Percentiles rank a stretch among this genome's conserved stretches.
Conservation (phyloP, 2,888 invertebrate genomes). For the Drosophila stalkeri region DNA sequence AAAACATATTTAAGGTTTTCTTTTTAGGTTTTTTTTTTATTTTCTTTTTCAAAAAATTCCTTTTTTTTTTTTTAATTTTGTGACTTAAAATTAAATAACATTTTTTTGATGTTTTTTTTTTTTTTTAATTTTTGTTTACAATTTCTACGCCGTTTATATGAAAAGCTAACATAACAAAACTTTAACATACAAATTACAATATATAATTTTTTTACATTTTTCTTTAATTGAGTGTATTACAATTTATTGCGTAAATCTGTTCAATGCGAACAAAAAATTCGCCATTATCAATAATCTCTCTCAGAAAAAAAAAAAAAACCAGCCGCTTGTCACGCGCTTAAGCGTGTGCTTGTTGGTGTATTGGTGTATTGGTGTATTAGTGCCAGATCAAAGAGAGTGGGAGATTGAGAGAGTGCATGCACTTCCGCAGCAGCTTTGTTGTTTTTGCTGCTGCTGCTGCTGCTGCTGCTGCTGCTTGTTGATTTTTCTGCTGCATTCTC, state of each 20-base stretch:
- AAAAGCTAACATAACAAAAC: constrained; percentile 80
- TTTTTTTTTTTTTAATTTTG: constrained; percentile 55
- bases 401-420: constrained; percentile 27
- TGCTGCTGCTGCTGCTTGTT: constrained; percentile 36
- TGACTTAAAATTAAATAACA: constrained; percentile 67
- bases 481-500: constrained; percentile 48
- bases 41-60: constrained; percentile 53
- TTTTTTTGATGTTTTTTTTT: constrained; percentile 39
- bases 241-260: constrained; percentile 43
- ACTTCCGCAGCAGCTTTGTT: constrained; percentile 68
- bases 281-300: constrained; percentile 58
- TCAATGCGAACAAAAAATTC: constrained; percentile 40
- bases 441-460: constrained; percentile 30
- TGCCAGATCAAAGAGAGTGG: constrained; percentile 46
- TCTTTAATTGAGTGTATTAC: constrained; percentile 18
- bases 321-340: constrained; percentile 74
- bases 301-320: constrained; percentile 29
- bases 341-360: constrained; percentile 14
- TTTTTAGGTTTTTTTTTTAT: constrained; percentile 29
- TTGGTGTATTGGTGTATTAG: constrained; percentile 25
- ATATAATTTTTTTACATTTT: constrained; percentile 12
- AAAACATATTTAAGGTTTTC: constrained; percentile 34
- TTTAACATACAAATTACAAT: constrained; percentile 60
- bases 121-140: constrained; percentile 1
- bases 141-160: constrained; percentile 36